Conservation (phyloP, 2,888 invertebrate genomes). For the Mylabris sibirica region DNA sequence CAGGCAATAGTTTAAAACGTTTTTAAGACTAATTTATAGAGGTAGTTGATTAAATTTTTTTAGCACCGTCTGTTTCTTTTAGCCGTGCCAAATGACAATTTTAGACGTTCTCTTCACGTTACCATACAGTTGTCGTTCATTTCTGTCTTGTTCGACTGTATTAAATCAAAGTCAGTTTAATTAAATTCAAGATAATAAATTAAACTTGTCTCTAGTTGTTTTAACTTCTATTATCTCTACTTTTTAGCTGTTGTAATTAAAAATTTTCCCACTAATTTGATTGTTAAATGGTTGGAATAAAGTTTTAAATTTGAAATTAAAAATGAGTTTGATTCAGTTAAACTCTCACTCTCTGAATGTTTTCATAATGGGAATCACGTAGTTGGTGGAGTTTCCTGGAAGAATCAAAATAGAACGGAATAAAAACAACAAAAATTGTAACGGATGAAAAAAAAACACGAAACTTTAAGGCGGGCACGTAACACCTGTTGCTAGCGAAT, state of each 20-base stretch:
- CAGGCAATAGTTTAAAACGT: conserved; percentile 37
- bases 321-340: conserved; percentile 1
- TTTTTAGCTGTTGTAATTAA: neutral
- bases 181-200: conserved; percentile 1
- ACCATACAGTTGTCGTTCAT: no score
- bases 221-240: no score
- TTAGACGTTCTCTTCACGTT: neutral
- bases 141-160: neutral
- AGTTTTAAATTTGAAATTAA: neutral
- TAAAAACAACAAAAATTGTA: neutral
- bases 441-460: neutral
- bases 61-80: conserved; percentile 18
- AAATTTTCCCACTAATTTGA: neutral
- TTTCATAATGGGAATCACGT: conserved; percentile 15
- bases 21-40: conserved; percentile 30
- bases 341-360: neutral
- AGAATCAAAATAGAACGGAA: neutral
- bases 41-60: conserved; percentile 30
- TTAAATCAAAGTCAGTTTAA: conserved; percentile 12
- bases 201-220: neutral
- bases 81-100: conserved; percentile 11
- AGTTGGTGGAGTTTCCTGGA: neutral
- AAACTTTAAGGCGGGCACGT: conserved; percentile 7
- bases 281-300: conserved; percentile 6
- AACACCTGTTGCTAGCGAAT: conserved; percentile 19